Conservation (phyloP, 2,113 vertebrate species). For the Oreotrochilus melanogaster region DNA sequence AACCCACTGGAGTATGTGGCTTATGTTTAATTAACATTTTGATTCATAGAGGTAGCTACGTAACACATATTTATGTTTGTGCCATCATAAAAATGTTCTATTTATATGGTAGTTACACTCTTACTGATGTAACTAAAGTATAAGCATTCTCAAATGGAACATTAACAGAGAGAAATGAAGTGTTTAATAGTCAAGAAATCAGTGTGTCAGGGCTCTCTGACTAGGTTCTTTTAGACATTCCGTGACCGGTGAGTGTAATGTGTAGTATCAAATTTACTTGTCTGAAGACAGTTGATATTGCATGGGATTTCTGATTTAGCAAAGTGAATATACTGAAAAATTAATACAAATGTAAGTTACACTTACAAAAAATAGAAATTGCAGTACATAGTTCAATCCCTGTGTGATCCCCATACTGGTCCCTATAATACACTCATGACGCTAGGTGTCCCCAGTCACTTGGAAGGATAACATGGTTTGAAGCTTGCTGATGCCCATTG, state of each 20-base stretch:
- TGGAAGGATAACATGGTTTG: fast-evolving
- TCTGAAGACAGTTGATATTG: not conserved
- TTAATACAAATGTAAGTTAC: not conserved
- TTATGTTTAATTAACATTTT: not conserved
- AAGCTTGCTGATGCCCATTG: not conserved
- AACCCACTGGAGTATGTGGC: not conserved
- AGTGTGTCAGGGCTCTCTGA: not conserved
- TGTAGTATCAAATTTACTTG: not conserved
- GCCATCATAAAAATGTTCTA: not conserved
- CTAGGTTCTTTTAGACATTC: not conserved
- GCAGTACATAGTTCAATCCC: fast-evolving
- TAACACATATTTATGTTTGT: fast-evolving
- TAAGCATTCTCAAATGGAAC: not conserved
- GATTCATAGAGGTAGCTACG: not conserved
- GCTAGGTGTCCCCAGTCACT: fast-evolving
- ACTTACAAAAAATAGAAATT: not conserved
- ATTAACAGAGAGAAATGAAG: not conserved
- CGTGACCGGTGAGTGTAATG: not conserved
- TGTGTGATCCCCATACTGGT: fast-evolving
- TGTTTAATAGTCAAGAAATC: not conserved
- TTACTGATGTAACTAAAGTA: not conserved
- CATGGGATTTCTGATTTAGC: not conserved
- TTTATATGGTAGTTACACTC: not conserved
- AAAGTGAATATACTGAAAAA: not conserved
- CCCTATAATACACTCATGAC: fast-evolving